A percentile compares a stretch with the other conserved stretches of the same genome.
phyloP scores from a whole-genome alignment of 2,888 invertebrate genomes.

The Euproctis similis region DNA sequence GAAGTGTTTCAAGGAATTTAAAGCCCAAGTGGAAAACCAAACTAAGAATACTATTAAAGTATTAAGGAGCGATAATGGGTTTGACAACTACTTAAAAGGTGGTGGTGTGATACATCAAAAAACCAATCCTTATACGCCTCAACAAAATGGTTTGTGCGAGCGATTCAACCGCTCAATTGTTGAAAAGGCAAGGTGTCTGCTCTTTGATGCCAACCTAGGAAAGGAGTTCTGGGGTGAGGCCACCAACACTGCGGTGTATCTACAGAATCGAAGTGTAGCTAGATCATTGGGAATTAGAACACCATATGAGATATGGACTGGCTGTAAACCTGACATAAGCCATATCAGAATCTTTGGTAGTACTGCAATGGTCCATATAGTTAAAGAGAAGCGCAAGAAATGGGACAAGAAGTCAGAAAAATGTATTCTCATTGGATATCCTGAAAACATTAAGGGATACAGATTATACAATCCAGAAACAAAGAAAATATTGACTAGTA shows the following conservation, averaged over 20 bases:
- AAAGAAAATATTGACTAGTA: neutral
- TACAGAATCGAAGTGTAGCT: neutral
- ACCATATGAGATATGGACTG: neutral
- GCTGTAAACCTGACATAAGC: neutral
- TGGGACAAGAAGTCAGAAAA: conserved; percentile 1
- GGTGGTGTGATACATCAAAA: neutral
- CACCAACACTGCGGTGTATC: neutral
- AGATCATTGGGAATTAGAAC: neutral
- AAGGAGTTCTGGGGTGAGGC: conserved; percentile 1
- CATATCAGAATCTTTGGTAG: conserved; percentile 5
- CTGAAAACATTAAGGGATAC: no score
- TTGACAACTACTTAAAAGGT: neutral
- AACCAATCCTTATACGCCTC: neutral
- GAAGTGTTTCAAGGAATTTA: neutral
- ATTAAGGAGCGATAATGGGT: neutral
- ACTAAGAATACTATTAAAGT: neutral
- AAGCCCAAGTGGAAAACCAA: conserved; percentile 3
- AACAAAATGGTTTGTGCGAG: conserved; percentile 1
- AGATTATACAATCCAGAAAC: conserved; percentile 2
- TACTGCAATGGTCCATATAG: conserved; percentile 1
- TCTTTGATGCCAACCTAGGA: neutral
- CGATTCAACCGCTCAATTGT: neutral
- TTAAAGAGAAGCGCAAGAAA: conserved; percentile 1
- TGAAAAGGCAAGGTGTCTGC: neutral
- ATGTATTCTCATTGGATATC: neutral